Evolutionary conservation across 2,888 invertebrate genomes (phyloP), one percentile per base, ranked within the genome.

Genomic region (Pachycephus smyrnensis): DNA sequence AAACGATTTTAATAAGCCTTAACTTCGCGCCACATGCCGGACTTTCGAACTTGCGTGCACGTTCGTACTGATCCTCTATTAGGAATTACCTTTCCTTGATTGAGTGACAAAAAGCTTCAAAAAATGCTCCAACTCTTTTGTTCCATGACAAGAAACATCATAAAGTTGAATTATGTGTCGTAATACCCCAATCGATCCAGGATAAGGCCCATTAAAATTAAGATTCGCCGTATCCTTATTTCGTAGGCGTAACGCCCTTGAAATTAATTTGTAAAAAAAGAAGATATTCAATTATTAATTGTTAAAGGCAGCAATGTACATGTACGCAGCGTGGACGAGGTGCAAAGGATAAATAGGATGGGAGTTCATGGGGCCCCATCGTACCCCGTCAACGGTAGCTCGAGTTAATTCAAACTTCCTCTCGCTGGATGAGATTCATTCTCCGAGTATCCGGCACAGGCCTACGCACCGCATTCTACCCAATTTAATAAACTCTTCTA

Each of bases 341-440:
- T 84, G 84, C 81, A 76, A 84, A 84, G 80, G 79, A 84, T 81
- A 84, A 84, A 84, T 84, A 78, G 84, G 81, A 84, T 80, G 83
- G 80, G 85, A 86, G 79, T 76, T 86, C 81, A 82, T 82, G 79
- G 76, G 71, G 71, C 71, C 31, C 71, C 71, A 33, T 71, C 71
- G 31, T 71, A 71, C 31, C 71, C 71, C 32, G 71, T 73, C 68
- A 79, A 81, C 84, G 84, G 84, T 86, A 87, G 88, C 87, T 88
- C 87, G 85, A 87, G 86, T 86, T 90, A 90, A 90, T 90, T 90
- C 86, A 84, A 89, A 90, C 90, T 90, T 90, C 90, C 90, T 90
- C 88, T 88, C 87, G 87, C 82, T 89, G 90, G 90, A 89, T 89
- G 90, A 90, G 90, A 90, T 90, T 90, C 90, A 90, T 90, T 90